Evolutionary conservation across 2,113 vertebrate genomes (phyloP).

Genomic region (Pelmatolapia mariae): DNA sequence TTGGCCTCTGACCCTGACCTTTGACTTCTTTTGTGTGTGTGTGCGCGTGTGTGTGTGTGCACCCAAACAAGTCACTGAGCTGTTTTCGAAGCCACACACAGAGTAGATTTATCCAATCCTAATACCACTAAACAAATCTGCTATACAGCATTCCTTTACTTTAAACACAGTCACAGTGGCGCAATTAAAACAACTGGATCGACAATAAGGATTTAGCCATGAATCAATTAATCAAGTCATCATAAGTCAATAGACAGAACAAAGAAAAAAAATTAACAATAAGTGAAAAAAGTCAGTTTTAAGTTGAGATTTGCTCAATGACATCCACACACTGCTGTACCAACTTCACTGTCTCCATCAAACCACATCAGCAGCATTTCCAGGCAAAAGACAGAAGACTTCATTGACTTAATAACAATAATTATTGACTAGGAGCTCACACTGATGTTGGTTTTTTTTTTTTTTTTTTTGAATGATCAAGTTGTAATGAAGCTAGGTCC

Average conservation of each 20-base stretch:
- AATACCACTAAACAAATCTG: background rate
- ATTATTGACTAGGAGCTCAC: background rate
- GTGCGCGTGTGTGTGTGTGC: background rate
- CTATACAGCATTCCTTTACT: background rate
- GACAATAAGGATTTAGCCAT: background rate
- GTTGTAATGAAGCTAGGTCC: background rate
- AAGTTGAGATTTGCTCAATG: background rate
- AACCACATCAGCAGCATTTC: background rate
- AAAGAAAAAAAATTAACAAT: background rate
- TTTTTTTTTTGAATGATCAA: background rate
- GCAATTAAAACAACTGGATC: background rate
- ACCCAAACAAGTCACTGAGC: background rate
- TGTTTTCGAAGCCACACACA: constrained; percentile 1
- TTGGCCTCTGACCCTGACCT: constrained; percentile 48
- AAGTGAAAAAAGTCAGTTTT: background rate
- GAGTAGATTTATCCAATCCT: background rate
- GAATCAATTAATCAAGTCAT: background rate
- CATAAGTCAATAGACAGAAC: background rate
- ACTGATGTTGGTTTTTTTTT: background rate
- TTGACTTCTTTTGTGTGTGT: constrained; percentile 12
- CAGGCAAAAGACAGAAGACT: background rate
- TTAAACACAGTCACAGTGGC: background rate
- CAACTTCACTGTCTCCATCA: background rate
- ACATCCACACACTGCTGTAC: background rate
- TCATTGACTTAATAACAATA: background rate